These are phyloP conservation scores for Calephelis perditalis DNA, from an alignment of 2,888 invertebrate genomes.

Conservation along the genomic window DNA sequence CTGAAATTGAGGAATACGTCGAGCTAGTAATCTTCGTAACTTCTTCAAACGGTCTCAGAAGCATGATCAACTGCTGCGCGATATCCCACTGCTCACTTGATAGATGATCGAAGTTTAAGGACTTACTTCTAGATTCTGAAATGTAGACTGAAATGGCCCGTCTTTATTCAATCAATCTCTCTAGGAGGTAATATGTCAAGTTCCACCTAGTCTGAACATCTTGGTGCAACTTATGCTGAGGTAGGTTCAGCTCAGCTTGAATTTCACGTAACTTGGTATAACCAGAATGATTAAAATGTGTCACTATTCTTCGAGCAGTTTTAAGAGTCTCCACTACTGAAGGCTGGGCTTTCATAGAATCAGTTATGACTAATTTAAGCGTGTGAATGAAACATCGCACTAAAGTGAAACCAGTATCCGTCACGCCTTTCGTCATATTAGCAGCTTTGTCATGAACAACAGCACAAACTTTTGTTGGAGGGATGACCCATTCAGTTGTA, in stretches of 20 bases:
- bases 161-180: not conserved
- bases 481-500: not conserved
- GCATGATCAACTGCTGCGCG: not conserved
- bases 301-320: not conserved
- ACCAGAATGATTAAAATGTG: not conserved
- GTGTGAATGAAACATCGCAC: not conserved
- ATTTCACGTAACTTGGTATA: not conserved
- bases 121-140: not conserved
- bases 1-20: not conserved
- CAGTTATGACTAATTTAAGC: not conserved
- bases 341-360: not conserved
- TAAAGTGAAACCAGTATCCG: not conserved
- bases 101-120: not conserved
- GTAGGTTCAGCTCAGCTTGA: not conserved
- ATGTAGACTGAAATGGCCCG: constrained; percentile 1
- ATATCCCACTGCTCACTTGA: not conserved
- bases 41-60: not conserved
- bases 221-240: not conserved
- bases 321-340: not conserved
- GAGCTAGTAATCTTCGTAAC: not conserved
- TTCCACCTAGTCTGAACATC: not conserved
- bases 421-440: not conserved
- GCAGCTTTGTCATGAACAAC: not conserved
- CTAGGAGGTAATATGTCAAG: not conserved
- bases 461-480: not conserved